phyloP scores from a whole-genome alignment of 2,113 vertebrate genomes.

The Zapus hudsonius region DNA sequence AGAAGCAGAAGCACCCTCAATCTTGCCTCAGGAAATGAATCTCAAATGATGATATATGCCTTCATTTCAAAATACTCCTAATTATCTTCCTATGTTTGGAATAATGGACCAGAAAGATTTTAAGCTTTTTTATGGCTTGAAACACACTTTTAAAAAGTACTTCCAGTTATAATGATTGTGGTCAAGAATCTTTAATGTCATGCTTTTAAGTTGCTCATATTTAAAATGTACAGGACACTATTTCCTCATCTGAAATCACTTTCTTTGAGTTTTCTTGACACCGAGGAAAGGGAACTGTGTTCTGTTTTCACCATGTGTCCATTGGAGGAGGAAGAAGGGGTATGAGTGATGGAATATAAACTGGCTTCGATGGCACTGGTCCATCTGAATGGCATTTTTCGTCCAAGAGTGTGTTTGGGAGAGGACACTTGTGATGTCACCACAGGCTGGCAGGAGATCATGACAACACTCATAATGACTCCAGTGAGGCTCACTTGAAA shows the following conservation, averaged over 20 bases:
- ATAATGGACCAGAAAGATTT: not conserved
- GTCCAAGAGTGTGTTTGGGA: not conserved
- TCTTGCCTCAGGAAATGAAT: not conserved
- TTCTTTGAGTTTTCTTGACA: not conserved
- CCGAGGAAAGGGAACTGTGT: not conserved
- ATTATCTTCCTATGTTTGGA: not conserved
- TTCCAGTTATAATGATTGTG: not conserved
- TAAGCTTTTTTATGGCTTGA: not conserved
- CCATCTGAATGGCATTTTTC: not conserved
- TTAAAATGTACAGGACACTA: not conserved
- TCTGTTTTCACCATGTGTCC: not conserved
- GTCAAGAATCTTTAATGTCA: not conserved
- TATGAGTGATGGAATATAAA: not conserved
- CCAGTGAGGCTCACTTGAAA: not conserved
- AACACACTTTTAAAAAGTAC: not conserved
- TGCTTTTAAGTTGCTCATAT: not conserved
- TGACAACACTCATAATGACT: not conserved
- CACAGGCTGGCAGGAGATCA: not conserved
- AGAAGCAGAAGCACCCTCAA: not conserved
- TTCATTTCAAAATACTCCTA: conserved; percentile 6
- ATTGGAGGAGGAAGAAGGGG: not conserved
- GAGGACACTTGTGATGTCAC: not conserved
- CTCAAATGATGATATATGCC: conserved; percentile 1
- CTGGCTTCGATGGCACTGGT: not conserved
- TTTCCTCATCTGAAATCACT: not conserved